A percentile compares a stretch with the other conserved stretches of the same genome.
Evolutionary conservation across 2,797 vertebrate species (phyloP).

Genomic region (Steatocranus sp.): DNA sequence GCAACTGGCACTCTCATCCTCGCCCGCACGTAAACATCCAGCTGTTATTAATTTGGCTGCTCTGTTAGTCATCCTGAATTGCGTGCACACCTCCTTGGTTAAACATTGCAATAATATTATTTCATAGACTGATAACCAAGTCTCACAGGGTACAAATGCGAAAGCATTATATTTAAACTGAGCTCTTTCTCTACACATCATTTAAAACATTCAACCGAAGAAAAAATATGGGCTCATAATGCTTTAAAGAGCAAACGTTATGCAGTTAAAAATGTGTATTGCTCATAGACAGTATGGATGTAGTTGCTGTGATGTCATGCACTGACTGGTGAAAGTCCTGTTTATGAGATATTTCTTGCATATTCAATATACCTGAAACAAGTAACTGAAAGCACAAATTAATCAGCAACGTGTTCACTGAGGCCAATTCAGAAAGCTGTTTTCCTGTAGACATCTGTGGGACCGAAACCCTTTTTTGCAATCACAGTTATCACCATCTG

Average conservation of each 20-base stretch:
- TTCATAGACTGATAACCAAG: not conserved
- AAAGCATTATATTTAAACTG: not conserved
- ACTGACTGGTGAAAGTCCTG: not conserved
- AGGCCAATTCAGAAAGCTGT: not conserved
- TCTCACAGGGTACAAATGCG: not conserved
- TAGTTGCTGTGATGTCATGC: not conserved
- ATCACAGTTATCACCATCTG: not conserved
- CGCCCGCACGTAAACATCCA: slow-evolving; percentile 43
- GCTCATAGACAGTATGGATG: not conserved
- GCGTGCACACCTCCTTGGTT: slow-evolving; percentile 2
- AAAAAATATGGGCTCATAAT: not conserved
- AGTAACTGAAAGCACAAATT: not conserved
- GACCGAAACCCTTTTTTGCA: not conserved
- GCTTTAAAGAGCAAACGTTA: not conserved
- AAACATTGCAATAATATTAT: not conserved
- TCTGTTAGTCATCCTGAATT: slow-evolving; percentile 40
- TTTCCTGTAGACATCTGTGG: not conserved
- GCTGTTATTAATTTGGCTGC: slow-evolving; percentile 40
- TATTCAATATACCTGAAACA: not conserved
- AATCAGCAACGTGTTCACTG: not conserved
- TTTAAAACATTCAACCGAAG: not conserved
- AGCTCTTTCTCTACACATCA: not conserved
- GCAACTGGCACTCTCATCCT: slow-evolving; percentile 53
- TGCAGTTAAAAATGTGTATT: not conserved
- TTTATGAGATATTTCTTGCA: not conserved